Percentiles rank a stretch among this genome's conserved stretches.
Evolutionary conservation across 2,797 vertebrate genomes (phyloP).

Genomic region (Toxotes lorentzi): DNA sequence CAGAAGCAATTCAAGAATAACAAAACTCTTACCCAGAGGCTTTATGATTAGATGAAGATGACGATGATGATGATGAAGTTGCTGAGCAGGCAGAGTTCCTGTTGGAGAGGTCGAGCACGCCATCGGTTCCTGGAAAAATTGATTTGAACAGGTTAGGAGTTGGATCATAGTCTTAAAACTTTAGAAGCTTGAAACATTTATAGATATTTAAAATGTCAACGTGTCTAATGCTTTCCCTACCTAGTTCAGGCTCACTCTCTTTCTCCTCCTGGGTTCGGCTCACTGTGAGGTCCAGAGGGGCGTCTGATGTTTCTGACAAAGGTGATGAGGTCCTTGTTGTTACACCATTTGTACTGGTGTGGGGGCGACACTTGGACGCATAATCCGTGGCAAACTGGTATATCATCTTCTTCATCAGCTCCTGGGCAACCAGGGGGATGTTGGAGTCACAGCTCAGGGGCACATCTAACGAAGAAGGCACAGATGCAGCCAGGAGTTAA

Average conservation of each 20-base stretch:
- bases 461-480: conserved; percentile 87
- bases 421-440: conserved; percentile 97
- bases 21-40: conserved; percentile 91
- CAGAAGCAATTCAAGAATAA: conserved; percentile 20
- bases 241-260: conserved; percentile 84
- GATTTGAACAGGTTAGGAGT: background rate
- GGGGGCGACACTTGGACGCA: conserved; percentile 95
- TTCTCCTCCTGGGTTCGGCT: conserved; percentile 89
- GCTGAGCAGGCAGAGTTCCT: conserved; percentile 88
- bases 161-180: conserved; percentile 1
- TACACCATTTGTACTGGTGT: conserved; percentile 89
- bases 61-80: conserved; percentile 76
- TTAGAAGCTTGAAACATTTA: conserved; percentile 1
- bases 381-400: conserved; percentile 98
- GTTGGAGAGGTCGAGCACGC: conserved; percentile 98
- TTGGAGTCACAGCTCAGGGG: conserved; percentile 94
- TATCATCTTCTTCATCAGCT: conserved; percentile 99
- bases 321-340: conserved; percentile 85
- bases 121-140: conserved; percentile 85
- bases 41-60: conserved; percentile 85
- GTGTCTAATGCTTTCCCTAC: conserved; percentile 73
- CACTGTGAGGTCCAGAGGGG: conserved; percentile 97
- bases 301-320: conserved; percentile 89
- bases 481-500: background rate
- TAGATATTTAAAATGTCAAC: background rate